A percentile compares a stretch with the other conserved stretches of the same genome.
These are phyloP conservation scores for Lathronympha strigana DNA, from an alignment of 2,888 invertebrate species.

Conservation along the genomic window DNA sequence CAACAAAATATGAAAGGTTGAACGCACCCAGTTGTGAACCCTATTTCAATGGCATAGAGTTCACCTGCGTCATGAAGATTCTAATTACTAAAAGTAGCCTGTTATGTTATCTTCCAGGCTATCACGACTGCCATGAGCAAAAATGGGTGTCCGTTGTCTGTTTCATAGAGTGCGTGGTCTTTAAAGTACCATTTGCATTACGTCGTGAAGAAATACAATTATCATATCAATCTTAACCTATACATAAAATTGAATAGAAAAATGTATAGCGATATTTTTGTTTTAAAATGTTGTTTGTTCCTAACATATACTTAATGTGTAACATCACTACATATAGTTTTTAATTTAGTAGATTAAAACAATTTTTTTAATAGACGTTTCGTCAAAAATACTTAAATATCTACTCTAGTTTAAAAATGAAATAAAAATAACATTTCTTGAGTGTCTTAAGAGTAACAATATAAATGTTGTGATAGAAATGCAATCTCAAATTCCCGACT, in stretches of 20 bases:
- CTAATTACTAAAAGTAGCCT: background rate
- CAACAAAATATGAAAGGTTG: background rate
- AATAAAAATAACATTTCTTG: too few relatives aligned
- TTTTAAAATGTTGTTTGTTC: slow-evolving; percentile 14
- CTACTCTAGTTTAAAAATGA: background rate
- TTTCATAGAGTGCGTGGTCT: slow-evolving; percentile 3
- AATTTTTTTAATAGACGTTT: slow-evolving; percentile 7
- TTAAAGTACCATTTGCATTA: background rate
- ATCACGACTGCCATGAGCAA: slow-evolving; percentile 12
- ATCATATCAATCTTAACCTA: slow-evolving; percentile 16
- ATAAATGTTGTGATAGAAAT: too few relatives aligned
- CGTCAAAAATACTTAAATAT: slow-evolving; percentile 6
- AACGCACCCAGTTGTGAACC: background rate
- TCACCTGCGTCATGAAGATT: background rate
- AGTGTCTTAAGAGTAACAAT: background rate
- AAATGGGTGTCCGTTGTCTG: background rate
- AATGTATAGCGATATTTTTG: slow-evolving; percentile 23
- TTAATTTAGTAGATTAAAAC: background rate
- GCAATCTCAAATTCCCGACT: too few relatives aligned
- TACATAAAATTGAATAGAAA: slow-evolving; percentile 20
- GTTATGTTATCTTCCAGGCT: slow-evolving; percentile 2
- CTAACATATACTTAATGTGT: slow-evolving; percentile 6
- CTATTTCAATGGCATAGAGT: background rate
- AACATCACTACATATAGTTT: slow-evolving; percentile 5
- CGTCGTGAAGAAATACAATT: slow-evolving; percentile 5